Evolutionary conservation across 2,797 vertebrate genomes (phyloP).

Genomic region (Phaenicophaeus curvirostris): DNA sequence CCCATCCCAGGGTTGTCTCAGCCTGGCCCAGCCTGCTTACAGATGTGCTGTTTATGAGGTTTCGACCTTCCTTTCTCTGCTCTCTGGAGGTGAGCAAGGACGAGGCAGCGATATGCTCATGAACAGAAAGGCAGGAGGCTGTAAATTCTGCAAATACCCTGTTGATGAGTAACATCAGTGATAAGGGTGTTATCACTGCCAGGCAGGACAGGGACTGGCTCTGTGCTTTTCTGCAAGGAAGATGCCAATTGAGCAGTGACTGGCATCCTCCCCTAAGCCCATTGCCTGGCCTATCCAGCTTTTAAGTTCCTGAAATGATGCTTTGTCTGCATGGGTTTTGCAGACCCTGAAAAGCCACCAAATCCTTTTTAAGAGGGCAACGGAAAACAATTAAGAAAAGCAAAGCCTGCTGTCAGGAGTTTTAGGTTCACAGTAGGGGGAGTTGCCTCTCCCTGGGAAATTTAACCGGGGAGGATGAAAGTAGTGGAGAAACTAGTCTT

Average conservation of each 20-base stretch:
- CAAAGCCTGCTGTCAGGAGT: not conserved
- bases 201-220: not conserved
- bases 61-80: not conserved
- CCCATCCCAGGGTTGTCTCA: fast-evolving
- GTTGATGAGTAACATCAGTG: fast-evolving
- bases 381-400: not conserved
- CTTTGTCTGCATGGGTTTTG: not conserved
- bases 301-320: not conserved
- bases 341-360: not conserved
- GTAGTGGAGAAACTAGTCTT: not conserved
- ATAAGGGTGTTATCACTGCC: not conserved
- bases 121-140: not conserved
- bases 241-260: not conserved
- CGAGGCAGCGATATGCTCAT: not conserved
- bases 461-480: not conserved
- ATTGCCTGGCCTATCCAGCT: not conserved
- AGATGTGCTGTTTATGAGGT: fast-evolving
- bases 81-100: not conserved
- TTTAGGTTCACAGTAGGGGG: not conserved
- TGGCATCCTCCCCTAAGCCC: not conserved
- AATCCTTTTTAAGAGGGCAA: not conserved
- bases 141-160: not conserved
- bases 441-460: not conserved
- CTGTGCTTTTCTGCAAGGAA: not conserved
- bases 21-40: not conserved